Evolutionary conservation across 2,113 vertebrate species (phyloP).

Genomic region (Gymnogyps californianus): DNA sequence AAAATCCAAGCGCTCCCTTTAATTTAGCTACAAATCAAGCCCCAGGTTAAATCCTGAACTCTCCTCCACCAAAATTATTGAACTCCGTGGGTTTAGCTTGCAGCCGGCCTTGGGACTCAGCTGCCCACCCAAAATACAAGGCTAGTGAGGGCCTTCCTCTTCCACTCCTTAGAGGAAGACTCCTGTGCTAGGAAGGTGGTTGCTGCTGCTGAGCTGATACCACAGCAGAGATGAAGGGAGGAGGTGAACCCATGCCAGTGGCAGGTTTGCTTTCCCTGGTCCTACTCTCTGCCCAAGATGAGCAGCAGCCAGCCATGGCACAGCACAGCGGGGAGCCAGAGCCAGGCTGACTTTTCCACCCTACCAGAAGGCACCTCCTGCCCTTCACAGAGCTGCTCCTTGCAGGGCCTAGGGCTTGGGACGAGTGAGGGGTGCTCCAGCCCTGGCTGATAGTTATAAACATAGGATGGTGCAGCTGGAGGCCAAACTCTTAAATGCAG

Average conservation of each 20-base stretch:
- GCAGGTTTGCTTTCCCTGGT: not conserved
- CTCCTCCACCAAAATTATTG: not conserved
- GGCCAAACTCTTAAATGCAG: not conserved
- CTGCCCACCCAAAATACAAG: not conserved
- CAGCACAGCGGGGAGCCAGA: not conserved
- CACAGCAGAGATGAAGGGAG: not conserved
- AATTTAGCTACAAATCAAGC: not conserved
- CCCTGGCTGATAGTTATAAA: not conserved
- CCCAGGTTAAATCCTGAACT: accelerated
- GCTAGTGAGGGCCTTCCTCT: not conserved
- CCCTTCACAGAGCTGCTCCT: not conserved
- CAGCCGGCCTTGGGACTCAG: not conserved
- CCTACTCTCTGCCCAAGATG: not conserved
- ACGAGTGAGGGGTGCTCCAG: accelerated
- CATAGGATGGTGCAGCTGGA: not conserved
- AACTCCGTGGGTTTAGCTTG: not conserved
- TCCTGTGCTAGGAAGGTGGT: not conserved
- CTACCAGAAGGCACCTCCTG: not conserved
- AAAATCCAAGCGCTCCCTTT: not conserved
- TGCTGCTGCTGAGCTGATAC: not conserved
- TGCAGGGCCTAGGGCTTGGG: not conserved
- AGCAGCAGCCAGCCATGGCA: not conserved
- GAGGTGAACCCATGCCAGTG: accelerated
- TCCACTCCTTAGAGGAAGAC: not conserved
- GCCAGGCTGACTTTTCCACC: not conserved